Evolutionary conservation across 2,797 vertebrate species (phyloP), one percentile per base, ranked within the genome.

Genomic region (Synaphobranchus kaupii): DNA sequence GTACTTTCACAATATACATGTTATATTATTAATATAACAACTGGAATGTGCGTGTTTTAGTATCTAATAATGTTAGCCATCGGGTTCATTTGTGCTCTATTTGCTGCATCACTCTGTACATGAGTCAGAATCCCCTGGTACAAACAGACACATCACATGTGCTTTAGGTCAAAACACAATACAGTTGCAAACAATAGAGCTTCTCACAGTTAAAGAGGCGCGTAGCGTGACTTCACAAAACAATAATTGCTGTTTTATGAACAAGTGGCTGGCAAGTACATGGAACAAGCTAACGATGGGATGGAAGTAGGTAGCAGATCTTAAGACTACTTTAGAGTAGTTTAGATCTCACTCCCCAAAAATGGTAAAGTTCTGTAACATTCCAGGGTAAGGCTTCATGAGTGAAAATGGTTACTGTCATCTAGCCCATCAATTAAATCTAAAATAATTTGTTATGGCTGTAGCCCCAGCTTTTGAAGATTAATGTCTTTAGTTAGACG

Each of bases 141-240:
- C 73, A 76, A 76, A 76, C 73, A 76, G 34, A 76, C 73, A 44
- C 39, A 76, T 76, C 73, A 76, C 31, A 76, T 76, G 34, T 34
- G 20, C 73, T 76, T 44, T 7, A 44, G 73, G 73, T 20, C 73
- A 44, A 13, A 44, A 0, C 7, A 7, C 44, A 34, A 22, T 71
- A 71, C 25, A 71, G 68, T 31, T 28, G 13, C 22, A 66, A 66
- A 66, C 68, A 68, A 28, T 25, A 71, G 8, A 31, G 60, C 20
- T 20, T 66, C 60, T 66, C 60, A 17, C 13, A n/a, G 60, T n/a
- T 22, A 60, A 4, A 66, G 28, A 31, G n/a, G 28, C 68, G 34
- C 68, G 31, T 71, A 71, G 9, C 28, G 10, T 12, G n/a, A 34
- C 20, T 25, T n/a, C 20, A 66, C 60, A 63, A 2, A 22, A 63